These are phyloP conservation scores for Notodonta ziczac DNA, from an alignment of 2,888 invertebrate genomes.

Conservation along the genomic window DNA sequence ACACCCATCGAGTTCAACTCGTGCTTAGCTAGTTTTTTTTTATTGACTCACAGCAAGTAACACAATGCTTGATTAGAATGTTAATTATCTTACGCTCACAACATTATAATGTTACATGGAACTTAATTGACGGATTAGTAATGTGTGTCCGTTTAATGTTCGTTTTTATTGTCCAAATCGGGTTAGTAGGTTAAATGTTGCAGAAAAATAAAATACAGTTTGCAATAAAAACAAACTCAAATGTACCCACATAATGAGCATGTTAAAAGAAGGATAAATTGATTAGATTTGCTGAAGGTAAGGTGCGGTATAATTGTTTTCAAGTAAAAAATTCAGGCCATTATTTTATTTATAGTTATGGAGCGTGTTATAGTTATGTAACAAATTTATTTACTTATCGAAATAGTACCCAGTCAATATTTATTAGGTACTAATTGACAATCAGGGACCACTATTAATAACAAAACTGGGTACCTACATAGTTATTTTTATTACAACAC, in stretches of 20 bases:
- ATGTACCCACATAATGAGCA: no score
- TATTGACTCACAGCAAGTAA: constrained; percentile 26
- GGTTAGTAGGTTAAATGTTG: not conserved
- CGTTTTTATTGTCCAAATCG: constrained; percentile 2
- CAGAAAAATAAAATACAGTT: not conserved
- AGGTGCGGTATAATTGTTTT: no score
- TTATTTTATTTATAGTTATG: no score
- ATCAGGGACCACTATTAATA: no score
- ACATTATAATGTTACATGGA: constrained; percentile 46
- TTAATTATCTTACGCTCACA: constrained; percentile 45
- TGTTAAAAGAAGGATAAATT: no score
- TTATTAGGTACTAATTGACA: no score
- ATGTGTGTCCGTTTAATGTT: constrained; percentile 29
- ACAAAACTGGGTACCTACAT: no score
- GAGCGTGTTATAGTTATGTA: no score
- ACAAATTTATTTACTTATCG: no score
- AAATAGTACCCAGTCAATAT: no score
- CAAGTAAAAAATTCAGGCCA: no score
- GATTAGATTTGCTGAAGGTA: no score
- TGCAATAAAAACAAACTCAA: not conserved
- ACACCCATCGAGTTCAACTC: not conserved
- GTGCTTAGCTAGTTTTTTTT: constrained; percentile 26
- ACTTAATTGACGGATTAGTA: constrained; percentile 40
- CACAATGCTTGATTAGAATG: constrained; percentile 55
- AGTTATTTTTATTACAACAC: not conserved